Percentiles rank a stretch among this genome's conserved stretches.
phyloP scores from a whole-genome alignment of 2,113 vertebrate species.

The Illadopsis cleaveri region DNA sequence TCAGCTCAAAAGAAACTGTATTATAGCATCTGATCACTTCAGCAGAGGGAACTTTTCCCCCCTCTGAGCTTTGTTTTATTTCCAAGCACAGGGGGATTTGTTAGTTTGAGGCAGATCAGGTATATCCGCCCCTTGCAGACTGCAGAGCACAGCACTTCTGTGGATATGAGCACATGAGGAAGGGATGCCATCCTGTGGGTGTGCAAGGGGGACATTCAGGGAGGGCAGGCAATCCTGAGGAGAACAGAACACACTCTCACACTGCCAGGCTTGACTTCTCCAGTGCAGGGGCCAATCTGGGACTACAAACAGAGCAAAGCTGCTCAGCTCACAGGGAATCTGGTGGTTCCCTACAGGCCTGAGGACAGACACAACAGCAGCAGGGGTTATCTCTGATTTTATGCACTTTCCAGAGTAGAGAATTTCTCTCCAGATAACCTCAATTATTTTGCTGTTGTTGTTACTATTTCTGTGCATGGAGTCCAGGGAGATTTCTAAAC shows the following conservation, averaged over 20 bases:
- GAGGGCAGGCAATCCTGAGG: neutral
- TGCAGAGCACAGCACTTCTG: slow-evolving; percentile 30
- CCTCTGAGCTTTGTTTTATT: slow-evolving; percentile 26
- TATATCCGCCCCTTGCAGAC: neutral
- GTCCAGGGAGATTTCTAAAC: neutral
- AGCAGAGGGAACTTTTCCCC: neutral
- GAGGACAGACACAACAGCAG: neutral
- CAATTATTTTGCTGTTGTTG: neutral
- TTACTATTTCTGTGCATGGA: neutral
- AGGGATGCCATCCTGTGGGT: slow-evolving; percentile 2
- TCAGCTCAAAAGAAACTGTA: neutral
- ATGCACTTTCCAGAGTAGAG: neutral
- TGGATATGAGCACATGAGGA: neutral
- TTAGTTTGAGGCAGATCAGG: slow-evolving; percentile 48
- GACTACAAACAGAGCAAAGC: neutral
- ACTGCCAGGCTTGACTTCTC: neutral
- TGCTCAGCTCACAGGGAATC: neutral
- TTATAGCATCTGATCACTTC: slow-evolving; percentile 28
- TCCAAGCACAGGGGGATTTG: slow-evolving; percentile 37
- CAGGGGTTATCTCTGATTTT: neutral
- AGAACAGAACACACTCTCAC: neutral
- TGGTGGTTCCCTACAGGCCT: neutral
- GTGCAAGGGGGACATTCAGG: neutral
- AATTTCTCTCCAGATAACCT: neutral
- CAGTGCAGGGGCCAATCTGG: fast-evolving